Percentiles rank a stretch among this genome's conserved stretches.
These are phyloP conservation scores for Synergus gifuensis DNA, from an alignment of 2,888 invertebrate species.

Conservation along the genomic window DNA sequence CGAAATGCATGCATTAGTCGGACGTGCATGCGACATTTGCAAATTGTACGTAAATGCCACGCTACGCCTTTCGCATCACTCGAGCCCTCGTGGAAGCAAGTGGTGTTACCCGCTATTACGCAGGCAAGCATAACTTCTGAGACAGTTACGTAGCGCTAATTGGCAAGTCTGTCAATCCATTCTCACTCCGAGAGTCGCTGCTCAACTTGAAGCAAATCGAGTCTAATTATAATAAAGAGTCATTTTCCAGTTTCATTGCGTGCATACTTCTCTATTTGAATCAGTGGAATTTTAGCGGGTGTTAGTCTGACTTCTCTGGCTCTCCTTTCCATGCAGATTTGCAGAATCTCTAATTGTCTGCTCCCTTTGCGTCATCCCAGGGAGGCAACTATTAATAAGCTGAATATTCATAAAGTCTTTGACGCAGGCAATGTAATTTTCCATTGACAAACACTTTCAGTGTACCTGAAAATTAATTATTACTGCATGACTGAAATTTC, in stretches of 20 bases:
- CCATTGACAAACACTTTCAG: constrained; percentile 16
- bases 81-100: constrained; percentile 18
- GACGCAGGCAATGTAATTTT: constrained; percentile 7
- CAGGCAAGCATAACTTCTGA: constrained; percentile 40
- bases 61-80: neutral
- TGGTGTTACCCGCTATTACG: constrained; percentile 50
- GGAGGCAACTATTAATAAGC: constrained; percentile 13
- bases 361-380: neutral
- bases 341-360: constrained; percentile 43
- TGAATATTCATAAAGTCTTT: constrained; percentile 38
- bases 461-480: constrained; percentile 11
- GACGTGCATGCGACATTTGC: constrained; percentile 5
- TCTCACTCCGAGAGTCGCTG: neutral
- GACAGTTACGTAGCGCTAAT: constrained; percentile 45
- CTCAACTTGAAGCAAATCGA: neutral
- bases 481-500: neutral
- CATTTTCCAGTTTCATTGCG: no score
- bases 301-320: constrained; percentile 43
- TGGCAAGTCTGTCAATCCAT: constrained; percentile 27
- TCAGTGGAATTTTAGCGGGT: no score
- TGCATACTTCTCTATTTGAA: no score
- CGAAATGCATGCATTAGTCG: constrained; percentile 28
- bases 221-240: no score
- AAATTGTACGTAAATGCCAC: constrained; percentile 8
- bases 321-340: constrained; percentile 48